These are phyloP conservation scores for Todiramphus chloris DNA, from an alignment of 2,113 vertebrate species.

Conservation along the genomic window DNA sequence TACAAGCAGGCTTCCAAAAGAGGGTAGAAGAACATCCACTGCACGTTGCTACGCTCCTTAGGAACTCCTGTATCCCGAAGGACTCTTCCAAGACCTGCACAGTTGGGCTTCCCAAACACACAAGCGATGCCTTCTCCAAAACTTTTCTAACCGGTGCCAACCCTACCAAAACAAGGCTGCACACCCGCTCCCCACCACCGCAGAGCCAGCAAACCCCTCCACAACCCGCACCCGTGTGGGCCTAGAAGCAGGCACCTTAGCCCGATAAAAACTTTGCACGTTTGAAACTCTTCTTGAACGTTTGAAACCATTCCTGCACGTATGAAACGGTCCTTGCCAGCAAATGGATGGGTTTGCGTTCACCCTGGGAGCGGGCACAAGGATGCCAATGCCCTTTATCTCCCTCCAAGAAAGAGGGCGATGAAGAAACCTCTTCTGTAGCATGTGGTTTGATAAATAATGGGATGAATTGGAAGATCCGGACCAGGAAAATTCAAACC, in stretches of 20 bases:
- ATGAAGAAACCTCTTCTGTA: not conserved
- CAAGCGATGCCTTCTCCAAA: accelerated
- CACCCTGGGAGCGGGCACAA: not conserved
- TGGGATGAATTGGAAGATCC: accelerated
- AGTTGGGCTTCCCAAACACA: not conserved
- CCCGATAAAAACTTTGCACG: no score
- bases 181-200: not conserved
- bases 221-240: accelerated
- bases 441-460: not conserved
- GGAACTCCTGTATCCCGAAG: not conserved
- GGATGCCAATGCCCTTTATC: not conserved
- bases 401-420: not conserved
- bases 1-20: not conserved
- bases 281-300: not conserved
- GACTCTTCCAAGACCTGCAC: not conserved
- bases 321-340: not conserved
- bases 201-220: not conserved
- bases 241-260: not conserved
- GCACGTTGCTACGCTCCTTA: not conserved
- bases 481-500: not conserved
- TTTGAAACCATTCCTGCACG: not conserved
- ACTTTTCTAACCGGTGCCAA: not conserved
- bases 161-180: not conserved
- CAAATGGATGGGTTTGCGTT: not conserved
- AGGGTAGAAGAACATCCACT: not conserved